These are phyloP conservation scores for Scotopteryx bipunctaria DNA, from an alignment of 2,888 invertebrate genomes.

Conservation along the genomic window DNA sequence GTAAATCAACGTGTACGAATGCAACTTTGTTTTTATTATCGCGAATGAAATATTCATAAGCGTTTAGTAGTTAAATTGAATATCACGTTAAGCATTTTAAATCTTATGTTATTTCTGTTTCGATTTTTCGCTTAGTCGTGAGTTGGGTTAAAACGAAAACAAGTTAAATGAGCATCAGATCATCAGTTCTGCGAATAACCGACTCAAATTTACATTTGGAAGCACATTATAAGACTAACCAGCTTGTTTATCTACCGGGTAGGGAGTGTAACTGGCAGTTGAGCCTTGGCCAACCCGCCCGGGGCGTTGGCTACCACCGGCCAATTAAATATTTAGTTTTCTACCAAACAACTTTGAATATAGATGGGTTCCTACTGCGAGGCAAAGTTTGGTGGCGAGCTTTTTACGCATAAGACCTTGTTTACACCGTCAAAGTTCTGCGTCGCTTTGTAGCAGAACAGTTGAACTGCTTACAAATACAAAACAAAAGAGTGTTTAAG, in stretches of 20 bases:
- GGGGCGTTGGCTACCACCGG: conserved; percentile 33
- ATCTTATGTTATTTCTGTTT: neutral
- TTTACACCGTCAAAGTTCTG: conserved; percentile 9
- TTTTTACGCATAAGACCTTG: conserved; percentile 6
- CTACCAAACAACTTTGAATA: conserved; percentile 22
- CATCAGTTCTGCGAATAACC: conserved; percentile 14
- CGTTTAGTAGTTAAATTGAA: conserved; percentile 33
- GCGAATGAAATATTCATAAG: conserved; percentile 30
- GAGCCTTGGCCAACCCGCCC: conserved; percentile 35
- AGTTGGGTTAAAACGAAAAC: conserved; percentile 14
- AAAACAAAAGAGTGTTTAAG: neutral
- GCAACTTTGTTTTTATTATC: conserved; percentile 31
- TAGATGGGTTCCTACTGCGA: conserved; percentile 17
- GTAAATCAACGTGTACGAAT: conserved; percentile 32
- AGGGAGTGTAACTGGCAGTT: conserved; percentile 26
- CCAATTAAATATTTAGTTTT: conserved; percentile 31
- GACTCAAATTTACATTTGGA: conserved; percentile 29
- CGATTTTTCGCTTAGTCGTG: neutral
- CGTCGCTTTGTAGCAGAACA: conserved; percentile 5
- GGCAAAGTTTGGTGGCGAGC: conserved; percentile 9
- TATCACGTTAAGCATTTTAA: conserved; percentile 8
- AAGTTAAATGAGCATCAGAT: conserved; percentile 3
- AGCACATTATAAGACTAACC: conserved; percentile 32
- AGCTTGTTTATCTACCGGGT: conserved; percentile 32
- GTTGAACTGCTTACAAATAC: neutral